Conservation (phyloP, 2,888 invertebrate genomes). For the Crossocerus cetratus region DNA sequence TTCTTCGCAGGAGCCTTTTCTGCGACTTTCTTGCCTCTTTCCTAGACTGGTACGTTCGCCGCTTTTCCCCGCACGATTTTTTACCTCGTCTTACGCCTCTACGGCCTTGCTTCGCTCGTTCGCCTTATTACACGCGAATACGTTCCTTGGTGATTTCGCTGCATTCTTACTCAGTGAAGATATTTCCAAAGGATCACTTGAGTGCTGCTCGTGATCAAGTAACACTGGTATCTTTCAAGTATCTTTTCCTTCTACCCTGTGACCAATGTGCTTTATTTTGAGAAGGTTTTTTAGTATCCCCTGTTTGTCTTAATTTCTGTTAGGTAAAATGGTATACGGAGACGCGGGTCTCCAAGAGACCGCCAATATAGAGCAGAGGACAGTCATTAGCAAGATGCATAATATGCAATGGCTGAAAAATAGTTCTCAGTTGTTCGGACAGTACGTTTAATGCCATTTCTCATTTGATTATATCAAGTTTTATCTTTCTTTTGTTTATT, state of each 20-base stretch:
- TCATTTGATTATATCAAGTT: slow-evolving; percentile 27
- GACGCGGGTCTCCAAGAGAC: slow-evolving; percentile 41
- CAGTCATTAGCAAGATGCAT: slow-evolving; percentile 55
- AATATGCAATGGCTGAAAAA: slow-evolving; percentile 65
- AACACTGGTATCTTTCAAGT: background rate
- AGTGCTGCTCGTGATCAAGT: background rate
- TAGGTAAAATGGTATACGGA: slow-evolving; percentile 54
- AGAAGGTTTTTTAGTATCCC: slow-evolving; percentile 19
- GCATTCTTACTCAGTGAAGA: too few species aligned
- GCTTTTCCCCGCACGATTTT: too few species aligned
- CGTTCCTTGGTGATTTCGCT: too few species aligned
- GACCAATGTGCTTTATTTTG: background rate
- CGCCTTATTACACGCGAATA: too few species aligned
- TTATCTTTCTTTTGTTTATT: background rate
- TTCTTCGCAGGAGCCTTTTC: too few species aligned
- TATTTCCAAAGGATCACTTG: too few species aligned
- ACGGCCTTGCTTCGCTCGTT: too few species aligned
- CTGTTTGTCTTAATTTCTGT: slow-evolving; percentile 31
- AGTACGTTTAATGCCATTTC: slow-evolving; percentile 47
- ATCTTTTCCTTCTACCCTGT: background rate
- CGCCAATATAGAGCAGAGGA: slow-evolving; percentile 35
- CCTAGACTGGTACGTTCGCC: too few species aligned
- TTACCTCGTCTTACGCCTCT: too few species aligned
- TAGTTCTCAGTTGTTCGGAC: slow-evolving; percentile 44
- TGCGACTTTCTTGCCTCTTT: too few species aligned